Evolutionary conservation across 2,797 vertebrate species (phyloP).

Genomic region (Dallia pectoralis): DNA sequence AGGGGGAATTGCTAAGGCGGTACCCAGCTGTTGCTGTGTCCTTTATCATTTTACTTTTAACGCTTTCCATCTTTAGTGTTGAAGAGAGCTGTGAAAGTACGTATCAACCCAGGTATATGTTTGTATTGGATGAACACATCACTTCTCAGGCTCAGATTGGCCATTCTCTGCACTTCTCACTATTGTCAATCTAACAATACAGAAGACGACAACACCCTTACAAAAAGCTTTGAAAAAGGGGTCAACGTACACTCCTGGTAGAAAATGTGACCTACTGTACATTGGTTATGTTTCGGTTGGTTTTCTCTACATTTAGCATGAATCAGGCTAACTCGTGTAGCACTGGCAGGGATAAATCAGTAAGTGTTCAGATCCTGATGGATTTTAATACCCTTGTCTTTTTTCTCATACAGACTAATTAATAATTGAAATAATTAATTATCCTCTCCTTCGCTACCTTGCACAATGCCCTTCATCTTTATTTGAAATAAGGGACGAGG

Average conservation of each 20-base stretch:
- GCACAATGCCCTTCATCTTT: constrained; percentile 48
- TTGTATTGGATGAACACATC: constrained; percentile 74
- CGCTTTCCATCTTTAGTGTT: constrained; percentile 68
- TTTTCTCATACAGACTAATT: constrained; percentile 57
- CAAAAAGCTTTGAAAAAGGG: neutral
- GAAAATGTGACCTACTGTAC: neutral
- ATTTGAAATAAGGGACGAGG: constrained; percentile 33
- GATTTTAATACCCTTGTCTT: constrained; percentile 57
- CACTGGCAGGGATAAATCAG: constrained; percentile 44
- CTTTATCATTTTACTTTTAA: constrained; percentile 75
- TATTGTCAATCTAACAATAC: constrained; percentile 55
- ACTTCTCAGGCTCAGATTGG: constrained; percentile 77
- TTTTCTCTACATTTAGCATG: neutral
- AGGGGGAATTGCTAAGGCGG: constrained; percentile 70
- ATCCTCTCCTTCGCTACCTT: constrained; percentile 49
- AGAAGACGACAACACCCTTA: neutral
- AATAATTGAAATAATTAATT: constrained; percentile 52
- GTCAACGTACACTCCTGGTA: neutral
- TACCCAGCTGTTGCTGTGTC: constrained; percentile 81
- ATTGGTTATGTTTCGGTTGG: neutral
- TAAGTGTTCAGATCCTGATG: constrained; percentile 49
- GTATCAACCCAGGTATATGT: constrained; percentile 73
- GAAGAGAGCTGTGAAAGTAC: constrained; percentile 66
- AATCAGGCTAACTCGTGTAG: constrained; percentile 30
- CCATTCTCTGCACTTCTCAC: constrained; percentile 70